phyloP scores from a whole-genome alignment of 2,888 invertebrate genomes.

The Polyploca ridens region DNA sequence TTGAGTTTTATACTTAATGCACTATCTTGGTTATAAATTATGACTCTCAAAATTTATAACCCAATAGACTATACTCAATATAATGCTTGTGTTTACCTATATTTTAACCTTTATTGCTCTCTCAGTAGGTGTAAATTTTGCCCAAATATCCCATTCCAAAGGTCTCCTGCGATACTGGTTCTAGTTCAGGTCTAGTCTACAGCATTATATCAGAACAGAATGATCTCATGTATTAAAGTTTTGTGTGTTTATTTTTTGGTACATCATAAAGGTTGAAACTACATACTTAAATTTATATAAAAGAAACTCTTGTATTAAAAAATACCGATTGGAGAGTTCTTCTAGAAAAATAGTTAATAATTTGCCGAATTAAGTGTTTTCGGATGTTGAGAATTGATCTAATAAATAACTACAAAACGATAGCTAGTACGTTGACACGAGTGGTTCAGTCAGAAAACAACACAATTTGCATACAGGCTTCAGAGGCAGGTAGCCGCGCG shows the following conservation, averaged over 20 bases:
- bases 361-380: neutral
- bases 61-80: neutral
- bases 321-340: neutral
- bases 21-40: too few species aligned
- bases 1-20: too few species aligned
- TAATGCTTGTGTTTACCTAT: neutral
- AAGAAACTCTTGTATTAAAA: neutral
- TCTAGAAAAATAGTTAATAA: neutral
- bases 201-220: conserved; percentile 1
- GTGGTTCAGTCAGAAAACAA: conserved; percentile 63
- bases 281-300: neutral
- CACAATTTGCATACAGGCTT: conserved; percentile 75
- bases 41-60: too few species aligned
- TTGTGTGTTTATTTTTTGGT: neutral
- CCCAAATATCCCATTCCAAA: conserved; percentile 3
- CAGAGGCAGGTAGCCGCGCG: conserved; percentile 71
- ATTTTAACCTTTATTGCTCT: conserved; percentile 4
- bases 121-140: neutral
- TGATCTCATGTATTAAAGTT: conserved; percentile 2
- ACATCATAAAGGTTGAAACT: conserved; percentile 2
- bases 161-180: conserved; percentile 9
- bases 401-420: conserved; percentile 71
- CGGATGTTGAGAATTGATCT: conserved; percentile 50
- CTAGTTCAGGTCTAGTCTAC: conserved; percentile 6
- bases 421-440: conserved; percentile 71